Base-by-base conservation (phyloP, 92 coral and sea anemone genomes). In the Desmophyllum pertusum region DNA sequence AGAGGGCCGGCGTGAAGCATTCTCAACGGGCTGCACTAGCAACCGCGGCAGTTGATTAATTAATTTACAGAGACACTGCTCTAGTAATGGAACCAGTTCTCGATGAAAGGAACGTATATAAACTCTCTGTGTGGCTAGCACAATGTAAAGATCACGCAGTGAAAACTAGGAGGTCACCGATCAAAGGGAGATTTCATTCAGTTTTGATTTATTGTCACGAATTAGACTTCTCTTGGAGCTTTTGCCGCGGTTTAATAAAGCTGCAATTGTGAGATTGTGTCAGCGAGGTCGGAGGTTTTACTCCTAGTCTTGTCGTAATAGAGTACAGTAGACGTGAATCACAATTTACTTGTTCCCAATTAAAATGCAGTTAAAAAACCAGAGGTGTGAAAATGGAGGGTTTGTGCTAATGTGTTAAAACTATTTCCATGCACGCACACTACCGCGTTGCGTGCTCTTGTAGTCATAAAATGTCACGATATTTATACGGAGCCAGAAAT, bases 381-480 rank as follows among this genome's bases (percentile, higher is more conserved):
- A 33, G 48, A 3, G 45, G 79, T 75, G 64, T 13, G 43, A 75
- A 43, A 33, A 50, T 74, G 6, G 45, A 21, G 43, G 11, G 21
- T 59, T 62, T 11, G 42, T 65, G 9, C 17, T 67, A 67, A 67
- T 21, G n/a, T 38, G 45, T 23, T 67, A 67, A 67, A 14, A 38
- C 73, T 37, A 15, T 67, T 67, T 67, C 29, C 73, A 35, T 7
- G n/a, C n/a, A n/a, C n/a, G n/a, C n/a, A n/a, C n/a, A 62, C 67
- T 25, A 13, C 14, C 36, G 45, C 29, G 17, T 17, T 37, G 65
- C 65, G 79, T 38, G 42, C 79, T 0, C 15, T 50, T 50, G 27
- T n/a, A n/a, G 42, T 14, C 59, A 8, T 18, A 29, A 75, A 29
- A 75, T 31, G 82, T 78, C 71, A 67, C 75, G 76, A 80, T 18